Percentiles rank a stretch among this genome's conserved stretches.
These are phyloP conservation scores for Bellardia bayeri DNA, from an alignment of 2,888 invertebrate genomes.

Conservation along the genomic window DNA sequence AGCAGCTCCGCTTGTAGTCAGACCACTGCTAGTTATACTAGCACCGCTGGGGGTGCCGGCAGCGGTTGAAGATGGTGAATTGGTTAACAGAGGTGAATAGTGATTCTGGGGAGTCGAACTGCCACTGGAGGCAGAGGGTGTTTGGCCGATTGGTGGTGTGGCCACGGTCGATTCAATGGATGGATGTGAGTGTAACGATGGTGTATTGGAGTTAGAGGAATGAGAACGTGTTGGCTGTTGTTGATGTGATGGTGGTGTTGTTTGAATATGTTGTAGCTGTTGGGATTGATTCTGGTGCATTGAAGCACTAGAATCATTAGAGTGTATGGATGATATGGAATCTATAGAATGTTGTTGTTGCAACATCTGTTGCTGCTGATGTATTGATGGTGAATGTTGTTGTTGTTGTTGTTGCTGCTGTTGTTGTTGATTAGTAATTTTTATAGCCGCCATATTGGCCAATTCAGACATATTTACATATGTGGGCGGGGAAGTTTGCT, in stretches of 20 bases:
- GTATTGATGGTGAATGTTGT: slow-evolving; percentile 60
- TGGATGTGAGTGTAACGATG: slow-evolving; percentile 82
- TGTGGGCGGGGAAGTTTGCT: slow-evolving; percentile 87
- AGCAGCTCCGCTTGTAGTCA: slow-evolving; percentile 76
- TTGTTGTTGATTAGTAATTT: slow-evolving; percentile 86
- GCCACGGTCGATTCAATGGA: slow-evolving; percentile 82
- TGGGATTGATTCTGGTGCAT: slow-evolving; percentile 73
- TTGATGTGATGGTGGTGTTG: slow-evolving; percentile 69
- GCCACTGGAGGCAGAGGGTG: slow-evolving; percentile 82
- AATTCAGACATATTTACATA: slow-evolving; percentile 97
- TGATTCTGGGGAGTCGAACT: slow-evolving; percentile 84
- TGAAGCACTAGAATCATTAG: slow-evolving; percentile 80
- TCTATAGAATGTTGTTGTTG: slow-evolving; percentile 86
- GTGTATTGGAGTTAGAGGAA: slow-evolving; percentile 81
- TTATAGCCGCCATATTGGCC: slow-evolving; percentile 92
- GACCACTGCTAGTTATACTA: slow-evolving; percentile 77
- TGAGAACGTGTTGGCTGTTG: slow-evolving; percentile 78
- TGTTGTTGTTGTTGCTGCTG: slow-evolving; percentile 78
- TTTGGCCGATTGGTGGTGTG: slow-evolving; percentile 79
- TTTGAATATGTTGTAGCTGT: slow-evolving; percentile 75
- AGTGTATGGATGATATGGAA: slow-evolving; percentile 81
- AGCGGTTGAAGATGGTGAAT: slow-evolving; percentile 82
- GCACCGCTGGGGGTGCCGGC: slow-evolving; percentile 81
- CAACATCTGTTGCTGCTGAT: slow-evolving; percentile 80
- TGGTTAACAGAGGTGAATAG: slow-evolving; percentile 83